Conservation (phyloP, 2,888 invertebrate species). For the Formica aserva region DNA sequence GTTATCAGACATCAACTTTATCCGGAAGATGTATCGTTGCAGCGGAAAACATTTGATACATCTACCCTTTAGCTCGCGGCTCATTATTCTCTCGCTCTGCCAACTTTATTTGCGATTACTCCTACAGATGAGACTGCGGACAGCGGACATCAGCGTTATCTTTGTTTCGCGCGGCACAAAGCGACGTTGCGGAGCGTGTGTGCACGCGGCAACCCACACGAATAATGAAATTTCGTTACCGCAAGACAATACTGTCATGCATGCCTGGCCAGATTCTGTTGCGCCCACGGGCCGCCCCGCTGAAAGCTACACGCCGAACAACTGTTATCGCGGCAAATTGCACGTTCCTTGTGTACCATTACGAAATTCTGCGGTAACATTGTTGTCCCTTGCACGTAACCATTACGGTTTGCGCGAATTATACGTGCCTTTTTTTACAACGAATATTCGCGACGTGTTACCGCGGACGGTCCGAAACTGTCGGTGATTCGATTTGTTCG, state of each 20-base stretch:
- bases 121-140: conserved; percentile 47
- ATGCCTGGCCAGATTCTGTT: conserved; percentile 58
- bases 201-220: conserved; percentile 49
- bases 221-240: conserved; percentile 69
- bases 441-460: neutral
- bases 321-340: conserved; percentile 64
- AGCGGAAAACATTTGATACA: neutral
- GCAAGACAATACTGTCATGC: conserved; percentile 66
- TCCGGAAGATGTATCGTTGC: neutral
- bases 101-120: conserved; percentile 51
- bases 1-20: neutral
- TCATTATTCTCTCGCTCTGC: conserved; percentile 39
- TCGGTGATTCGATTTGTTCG: neutral
- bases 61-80: neutral
- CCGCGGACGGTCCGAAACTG: neutral
- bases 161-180: conserved; percentile 57
- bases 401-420: neutral
- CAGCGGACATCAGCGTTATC: conserved; percentile 56
- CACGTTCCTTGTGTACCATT: conserved; percentile 55
- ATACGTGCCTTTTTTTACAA: neutral
- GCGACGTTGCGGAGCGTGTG: conserved; percentile 43
- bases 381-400: conserved; percentile 13
- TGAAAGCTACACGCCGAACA: conserved; percentile 59
- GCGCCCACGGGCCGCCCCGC: conserved; percentile 20
- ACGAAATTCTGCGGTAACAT: conserved; percentile 63